These are phyloP conservation scores for Dendrolimus kikuchii DNA, from an alignment of 1,140 invertebrate species.

Conservation along the genomic window DNA sequence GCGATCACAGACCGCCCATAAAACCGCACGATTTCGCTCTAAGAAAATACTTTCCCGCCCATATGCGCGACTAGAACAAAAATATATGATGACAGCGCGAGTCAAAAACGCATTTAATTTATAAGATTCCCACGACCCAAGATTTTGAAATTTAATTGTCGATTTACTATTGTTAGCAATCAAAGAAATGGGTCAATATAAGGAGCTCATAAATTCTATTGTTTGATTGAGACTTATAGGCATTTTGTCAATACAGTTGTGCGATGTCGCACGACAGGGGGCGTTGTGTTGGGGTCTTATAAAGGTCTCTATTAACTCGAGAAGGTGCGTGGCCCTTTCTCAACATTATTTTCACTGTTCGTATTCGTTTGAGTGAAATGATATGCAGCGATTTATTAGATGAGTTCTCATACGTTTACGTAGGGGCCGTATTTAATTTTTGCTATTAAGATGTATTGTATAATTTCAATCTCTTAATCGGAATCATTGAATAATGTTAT, in stretches of 20 bases:
- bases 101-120: conserved; percentile 52
- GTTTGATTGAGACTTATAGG: conserved; percentile 64
- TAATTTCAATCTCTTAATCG: no score
- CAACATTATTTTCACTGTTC: conserved; percentile 33
- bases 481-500: no score
- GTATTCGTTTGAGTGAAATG: conserved; percentile 57
- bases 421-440: not conserved
- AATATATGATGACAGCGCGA: conserved; percentile 35
- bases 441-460: no score
- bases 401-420: conserved; percentile 46
- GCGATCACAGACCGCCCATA: conserved; percentile 37
- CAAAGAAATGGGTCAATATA: conserved; percentile 67
- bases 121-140: conserved; percentile 50
- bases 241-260: conserved; percentile 58
- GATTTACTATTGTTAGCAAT: conserved; percentile 51
- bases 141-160: conserved; percentile 61
- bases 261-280: conserved; percentile 39
- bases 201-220: conserved; percentile 48
- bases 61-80: conserved; percentile 9
- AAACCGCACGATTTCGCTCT: conserved; percentile 21
- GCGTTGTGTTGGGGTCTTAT: conserved; percentile 23
- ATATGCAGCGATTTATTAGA: conserved; percentile 61
- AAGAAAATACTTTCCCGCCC: conserved; percentile 39
- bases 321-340: conserved; percentile 26
- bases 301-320: conserved; percentile 26